A percentile compares a stretch with the other conserved stretches of the same genome.
Evolutionary conservation across 2,797 vertebrate genomes (phyloP).

Genomic region (Picus viridis): DNA sequence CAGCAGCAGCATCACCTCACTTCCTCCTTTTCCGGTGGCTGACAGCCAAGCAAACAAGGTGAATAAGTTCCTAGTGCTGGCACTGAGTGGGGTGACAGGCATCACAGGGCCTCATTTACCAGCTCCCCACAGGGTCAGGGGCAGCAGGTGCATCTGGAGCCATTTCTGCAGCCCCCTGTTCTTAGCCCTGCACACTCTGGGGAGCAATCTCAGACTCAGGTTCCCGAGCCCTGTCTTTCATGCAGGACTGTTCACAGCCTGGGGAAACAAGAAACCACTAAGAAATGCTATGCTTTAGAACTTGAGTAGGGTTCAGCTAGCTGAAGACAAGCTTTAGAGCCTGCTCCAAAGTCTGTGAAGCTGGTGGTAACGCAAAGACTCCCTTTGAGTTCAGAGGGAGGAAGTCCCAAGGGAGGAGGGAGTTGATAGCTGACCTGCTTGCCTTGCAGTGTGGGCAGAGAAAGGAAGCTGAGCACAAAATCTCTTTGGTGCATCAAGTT

Average conservation of each 20-base stretch:
- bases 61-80: background rate
- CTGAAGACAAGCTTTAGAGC: constrained; percentile 19
- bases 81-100: background rate
- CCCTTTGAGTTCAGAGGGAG: background rate
- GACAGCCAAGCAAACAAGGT: background rate
- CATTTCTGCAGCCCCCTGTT: background rate
- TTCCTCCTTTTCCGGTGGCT: background rate
- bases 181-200: background rate
- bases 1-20: background rate
- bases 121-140: background rate
- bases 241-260: background rate
- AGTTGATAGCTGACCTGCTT: background rate
- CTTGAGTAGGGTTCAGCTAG: background rate
- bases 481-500: background rate
- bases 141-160: background rate
- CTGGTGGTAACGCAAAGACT: background rate
- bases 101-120: background rate
- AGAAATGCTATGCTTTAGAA: background rate
- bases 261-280: background rate
- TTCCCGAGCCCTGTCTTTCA: background rate
- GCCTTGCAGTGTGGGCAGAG: background rate
- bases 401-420: background rate
- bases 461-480: background rate
- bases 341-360: constrained; percentile 10
- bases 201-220: background rate